Evolutionary conservation across 2,797 vertebrate genomes (phyloP).

Genomic region (Knipowitschia caucasica): DNA sequence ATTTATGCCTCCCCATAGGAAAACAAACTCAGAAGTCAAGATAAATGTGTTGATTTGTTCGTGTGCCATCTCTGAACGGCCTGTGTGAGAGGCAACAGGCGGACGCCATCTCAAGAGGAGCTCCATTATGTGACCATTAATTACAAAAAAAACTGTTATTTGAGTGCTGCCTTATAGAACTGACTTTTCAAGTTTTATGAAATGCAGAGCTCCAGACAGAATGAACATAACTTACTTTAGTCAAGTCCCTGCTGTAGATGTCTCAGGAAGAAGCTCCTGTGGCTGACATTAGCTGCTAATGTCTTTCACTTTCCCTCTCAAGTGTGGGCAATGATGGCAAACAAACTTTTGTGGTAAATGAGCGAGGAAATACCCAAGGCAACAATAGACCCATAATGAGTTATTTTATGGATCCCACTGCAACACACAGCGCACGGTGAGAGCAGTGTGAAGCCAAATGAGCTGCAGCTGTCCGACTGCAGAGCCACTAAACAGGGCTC

Average conservation of each 20-base stretch:
- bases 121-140: background rate
- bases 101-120: constrained; percentile 1
- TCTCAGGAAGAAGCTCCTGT: constrained; percentile 23
- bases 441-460: constrained; percentile 17
- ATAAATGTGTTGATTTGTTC: background rate
- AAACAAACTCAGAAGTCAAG: background rate
- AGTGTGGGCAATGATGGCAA: constrained; percentile 12
- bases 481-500: constrained; percentile 27
- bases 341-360: constrained; percentile 32
- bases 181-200: background rate
- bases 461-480: constrained; percentile 18
- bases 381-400: constrained; percentile 31
- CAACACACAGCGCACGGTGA: constrained; percentile 20
- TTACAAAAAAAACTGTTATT: background rate
- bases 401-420: constrained; percentile 27
- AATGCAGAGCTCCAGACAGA: background rate
- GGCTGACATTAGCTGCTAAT: constrained; percentile 43
- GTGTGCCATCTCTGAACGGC: background rate
- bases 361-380: constrained; percentile 28
- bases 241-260: constrained; percentile 40
- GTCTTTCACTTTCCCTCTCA: constrained; percentile 19
- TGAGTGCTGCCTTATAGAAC: background rate
- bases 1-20: constrained; percentile 2
- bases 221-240: constrained; percentile 4
- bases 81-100: background rate